Evolutionary conservation across 2,113 vertebrate genomes (phyloP).

Genomic region (Cyprinodon variegatus): DNA sequence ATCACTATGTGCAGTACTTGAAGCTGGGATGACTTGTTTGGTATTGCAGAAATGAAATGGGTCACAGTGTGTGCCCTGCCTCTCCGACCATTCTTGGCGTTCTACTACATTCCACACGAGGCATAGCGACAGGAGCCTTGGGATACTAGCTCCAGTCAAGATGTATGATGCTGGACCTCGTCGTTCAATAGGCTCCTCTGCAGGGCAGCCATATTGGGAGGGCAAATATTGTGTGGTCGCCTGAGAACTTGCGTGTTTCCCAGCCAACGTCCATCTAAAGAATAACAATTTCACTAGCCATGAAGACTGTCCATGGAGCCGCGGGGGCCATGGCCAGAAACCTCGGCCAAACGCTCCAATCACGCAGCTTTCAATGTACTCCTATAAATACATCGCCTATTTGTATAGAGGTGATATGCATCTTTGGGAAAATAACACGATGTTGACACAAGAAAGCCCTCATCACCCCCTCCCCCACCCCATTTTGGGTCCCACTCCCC

Average conservation of each 20-base stretch:
- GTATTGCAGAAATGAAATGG: not conserved
- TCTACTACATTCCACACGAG: conserved; percentile 37
- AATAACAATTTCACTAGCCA: conserved; percentile 80
- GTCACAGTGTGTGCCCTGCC: conserved; percentile 7
- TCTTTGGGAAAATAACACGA: conserved; percentile 85
- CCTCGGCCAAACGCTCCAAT: conserved; percentile 71
- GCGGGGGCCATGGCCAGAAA: conserved; percentile 66
- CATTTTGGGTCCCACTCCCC: conserved; percentile 43
- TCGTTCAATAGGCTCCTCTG: conserved; percentile 68
- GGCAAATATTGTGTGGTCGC: conserved; percentile 73
- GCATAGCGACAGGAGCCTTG: conserved; percentile 48
- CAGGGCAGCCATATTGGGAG: conserved; percentile 72
- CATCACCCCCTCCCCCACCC: conserved; percentile 60
- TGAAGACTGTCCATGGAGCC: conserved; percentile 76
- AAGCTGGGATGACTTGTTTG: conserved; percentile 2
- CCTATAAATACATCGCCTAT: conserved; percentile 83
- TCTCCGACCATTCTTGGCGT: conserved; percentile 38
- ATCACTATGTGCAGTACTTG: not conserved
- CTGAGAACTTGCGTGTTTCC: conserved; percentile 80
- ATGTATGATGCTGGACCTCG: conserved; percentile 62
- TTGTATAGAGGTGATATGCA: conserved; percentile 83
- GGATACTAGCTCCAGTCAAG: conserved; percentile 65
- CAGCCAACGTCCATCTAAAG: conserved; percentile 80
- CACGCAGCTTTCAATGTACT: conserved; percentile 72
- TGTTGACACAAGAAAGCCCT: conserved; percentile 80